Evolutionary conservation across 2,888 invertebrate genomes (phyloP).

Genomic region (Nysson spinosus): DNA sequence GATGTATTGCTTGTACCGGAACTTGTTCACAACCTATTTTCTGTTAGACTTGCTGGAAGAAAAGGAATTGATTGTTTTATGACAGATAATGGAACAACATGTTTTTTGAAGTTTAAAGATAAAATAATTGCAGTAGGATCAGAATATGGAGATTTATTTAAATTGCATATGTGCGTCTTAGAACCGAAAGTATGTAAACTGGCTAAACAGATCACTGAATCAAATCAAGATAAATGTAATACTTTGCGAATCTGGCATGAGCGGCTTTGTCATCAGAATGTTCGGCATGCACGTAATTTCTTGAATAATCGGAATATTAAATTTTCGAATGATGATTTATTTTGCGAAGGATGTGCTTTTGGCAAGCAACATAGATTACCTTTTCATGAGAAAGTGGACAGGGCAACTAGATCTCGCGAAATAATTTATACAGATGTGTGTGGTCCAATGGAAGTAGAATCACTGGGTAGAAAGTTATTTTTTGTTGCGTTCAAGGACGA

Average conservation of each 20-base stretch:
- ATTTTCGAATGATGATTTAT: background rate
- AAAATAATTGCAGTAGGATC: too few species aligned
- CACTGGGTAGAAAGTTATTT: background rate
- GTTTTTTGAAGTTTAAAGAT: too few species aligned
- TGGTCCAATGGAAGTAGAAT: background rate
- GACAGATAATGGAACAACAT: too few species aligned
- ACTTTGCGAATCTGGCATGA: background rate
- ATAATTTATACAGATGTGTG: slow-evolving; percentile 5
- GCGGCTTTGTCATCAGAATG: background rate
- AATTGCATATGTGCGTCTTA: background rate
- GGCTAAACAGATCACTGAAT: too few species aligned
- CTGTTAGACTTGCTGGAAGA: too few species aligned
- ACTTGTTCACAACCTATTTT: slow-evolving; percentile 10
- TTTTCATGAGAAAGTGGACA: background rate
- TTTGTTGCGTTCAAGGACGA: background rate
- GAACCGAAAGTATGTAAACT: background rate
- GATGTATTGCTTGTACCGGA: slow-evolving; percentile 9
- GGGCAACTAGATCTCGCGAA: slow-evolving; percentile 3
- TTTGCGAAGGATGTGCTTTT: too few species aligned
- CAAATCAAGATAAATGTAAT: background rate
- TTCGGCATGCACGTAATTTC: background rate
- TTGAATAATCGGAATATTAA: background rate
- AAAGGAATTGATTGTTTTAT: too few species aligned
- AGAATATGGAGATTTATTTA: too few species aligned
- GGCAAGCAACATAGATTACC: background rate